Conservation (phyloP, 2,888 invertebrate genomes). For the Oligia latruncula region DNA sequence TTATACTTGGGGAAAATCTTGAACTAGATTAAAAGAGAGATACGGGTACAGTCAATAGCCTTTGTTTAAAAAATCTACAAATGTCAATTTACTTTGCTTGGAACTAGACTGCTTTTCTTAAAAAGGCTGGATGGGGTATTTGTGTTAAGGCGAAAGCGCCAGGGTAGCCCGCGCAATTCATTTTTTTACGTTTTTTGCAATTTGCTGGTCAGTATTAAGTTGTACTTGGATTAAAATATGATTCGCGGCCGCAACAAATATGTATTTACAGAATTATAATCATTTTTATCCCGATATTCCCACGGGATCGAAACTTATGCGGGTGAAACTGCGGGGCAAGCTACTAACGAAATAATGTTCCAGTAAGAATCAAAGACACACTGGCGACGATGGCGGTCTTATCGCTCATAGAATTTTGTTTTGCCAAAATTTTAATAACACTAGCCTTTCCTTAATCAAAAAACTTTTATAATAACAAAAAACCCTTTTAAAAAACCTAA, state of each 20-base stretch:
- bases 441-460: background rate
- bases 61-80: background rate
- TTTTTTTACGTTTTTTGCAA: too few relatives aligned
- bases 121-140: background rate
- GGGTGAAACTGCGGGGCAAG: too few relatives aligned
- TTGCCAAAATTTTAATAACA: background rate
- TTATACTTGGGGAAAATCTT: background rate
- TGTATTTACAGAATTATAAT: too few relatives aligned
- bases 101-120: background rate
- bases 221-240: too few relatives aligned
- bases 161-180: too few relatives aligned
- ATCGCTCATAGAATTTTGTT: conserved; percentile 14
- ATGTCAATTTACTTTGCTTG: background rate
- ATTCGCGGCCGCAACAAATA: too few relatives aligned
- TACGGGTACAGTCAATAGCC: background rate
- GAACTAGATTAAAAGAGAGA: background rate
- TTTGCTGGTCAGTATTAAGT: too few relatives aligned
- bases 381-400: background rate
- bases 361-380: background rate
- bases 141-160: background rate
- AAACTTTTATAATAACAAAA: conserved; percentile 5
- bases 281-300: too few relatives aligned
- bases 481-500: conserved; percentile 10
- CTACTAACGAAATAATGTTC: background rate
- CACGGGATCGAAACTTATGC: too few relatives aligned